Evolutionary conservation across 1,140 invertebrate species (phyloP).

Genomic region (Drosophila ficusphila): DNA sequence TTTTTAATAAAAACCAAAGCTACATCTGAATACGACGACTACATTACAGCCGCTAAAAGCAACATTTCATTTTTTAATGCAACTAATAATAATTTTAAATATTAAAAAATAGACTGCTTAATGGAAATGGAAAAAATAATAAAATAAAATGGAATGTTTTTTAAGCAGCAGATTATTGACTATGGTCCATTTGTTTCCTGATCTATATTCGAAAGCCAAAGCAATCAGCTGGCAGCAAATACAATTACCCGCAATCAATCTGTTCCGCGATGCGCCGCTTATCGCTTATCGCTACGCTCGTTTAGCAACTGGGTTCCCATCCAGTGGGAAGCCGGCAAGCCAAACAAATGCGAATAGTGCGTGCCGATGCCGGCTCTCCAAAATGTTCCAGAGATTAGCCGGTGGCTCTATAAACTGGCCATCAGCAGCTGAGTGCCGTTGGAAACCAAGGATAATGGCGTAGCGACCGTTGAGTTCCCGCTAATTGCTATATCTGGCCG

Average conservation of each 20-base stretch:
- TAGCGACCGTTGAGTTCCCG: slow-evolving; percentile 9
- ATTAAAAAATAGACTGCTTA: too few species aligned
- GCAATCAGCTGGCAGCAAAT: slow-evolving; percentile 15
- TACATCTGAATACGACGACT: too few species aligned
- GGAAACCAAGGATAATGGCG: slow-evolving; percentile 30
- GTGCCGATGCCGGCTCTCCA: slow-evolving; percentile 27
- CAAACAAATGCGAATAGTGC: slow-evolving; percentile 20
- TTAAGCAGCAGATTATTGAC: background rate
- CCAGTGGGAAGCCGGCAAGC: slow-evolving; percentile 19
- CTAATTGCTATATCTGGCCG: slow-evolving; percentile 33
- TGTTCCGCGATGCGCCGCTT: slow-evolving; percentile 28
- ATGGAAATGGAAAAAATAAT: too few species aligned
- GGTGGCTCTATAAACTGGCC: slow-evolving; percentile 32
- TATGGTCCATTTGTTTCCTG: background rate
- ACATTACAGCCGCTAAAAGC: too few species aligned
- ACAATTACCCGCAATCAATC: slow-evolving; percentile 13
- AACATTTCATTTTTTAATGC: too few species aligned
- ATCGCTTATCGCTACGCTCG: slow-evolving; percentile 30
- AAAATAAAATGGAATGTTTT: too few species aligned
- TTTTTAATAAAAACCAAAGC: too few species aligned
- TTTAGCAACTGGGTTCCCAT: slow-evolving; percentile 12
- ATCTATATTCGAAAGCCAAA: background rate
- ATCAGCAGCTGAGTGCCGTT: slow-evolving; percentile 44
- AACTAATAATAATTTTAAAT: too few species aligned
- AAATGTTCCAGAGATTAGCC: slow-evolving; percentile 17